A percentile compares a stretch with the other conserved stretches of the same genome.
These are phyloP conservation scores for Lindbergichthys nudifrons DNA, from an alignment of 2,797 vertebrate species.

Conservation along the genomic window DNA sequence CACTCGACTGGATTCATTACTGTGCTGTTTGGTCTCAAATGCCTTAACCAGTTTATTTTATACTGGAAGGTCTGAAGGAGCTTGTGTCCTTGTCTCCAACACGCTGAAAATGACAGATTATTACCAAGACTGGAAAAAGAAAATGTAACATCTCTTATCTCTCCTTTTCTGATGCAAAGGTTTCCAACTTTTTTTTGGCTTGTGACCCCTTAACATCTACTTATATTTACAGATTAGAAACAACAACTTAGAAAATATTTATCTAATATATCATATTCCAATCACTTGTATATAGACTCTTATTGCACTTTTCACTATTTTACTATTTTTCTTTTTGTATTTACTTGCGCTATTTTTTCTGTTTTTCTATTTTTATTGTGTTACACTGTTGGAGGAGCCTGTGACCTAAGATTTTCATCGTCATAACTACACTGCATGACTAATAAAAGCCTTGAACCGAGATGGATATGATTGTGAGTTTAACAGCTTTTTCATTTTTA, in stretches of 20 bases:
- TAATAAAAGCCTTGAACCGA: no score
- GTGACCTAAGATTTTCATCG: no score
- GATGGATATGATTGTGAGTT: background rate
- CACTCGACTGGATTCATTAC: constrained; percentile 29
- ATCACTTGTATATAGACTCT: no score
- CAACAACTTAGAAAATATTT: no score
- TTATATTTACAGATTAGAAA: no score
- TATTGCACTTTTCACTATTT: no score
- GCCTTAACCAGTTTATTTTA: background rate
- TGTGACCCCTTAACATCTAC: background rate
- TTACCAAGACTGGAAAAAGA: background rate
- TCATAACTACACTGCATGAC: no score
- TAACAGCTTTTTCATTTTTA: background rate
- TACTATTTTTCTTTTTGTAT: no score
- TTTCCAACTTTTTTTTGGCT: background rate
- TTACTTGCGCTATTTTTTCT: no score
- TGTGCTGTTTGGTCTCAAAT: constrained; percentile 30
- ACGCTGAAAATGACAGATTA: constrained; percentile 14
- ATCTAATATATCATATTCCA: no score
- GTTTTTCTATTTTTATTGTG: no score
- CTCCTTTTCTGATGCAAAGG: background rate
- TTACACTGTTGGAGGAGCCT: no score
- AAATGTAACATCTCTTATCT: background rate
- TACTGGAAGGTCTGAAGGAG: background rate
- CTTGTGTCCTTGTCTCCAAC: constrained; percentile 20